These are phyloP conservation scores for Nephila pilipes DNA, from an alignment of 1,140 invertebrate species.

Conservation along the genomic window DNA sequence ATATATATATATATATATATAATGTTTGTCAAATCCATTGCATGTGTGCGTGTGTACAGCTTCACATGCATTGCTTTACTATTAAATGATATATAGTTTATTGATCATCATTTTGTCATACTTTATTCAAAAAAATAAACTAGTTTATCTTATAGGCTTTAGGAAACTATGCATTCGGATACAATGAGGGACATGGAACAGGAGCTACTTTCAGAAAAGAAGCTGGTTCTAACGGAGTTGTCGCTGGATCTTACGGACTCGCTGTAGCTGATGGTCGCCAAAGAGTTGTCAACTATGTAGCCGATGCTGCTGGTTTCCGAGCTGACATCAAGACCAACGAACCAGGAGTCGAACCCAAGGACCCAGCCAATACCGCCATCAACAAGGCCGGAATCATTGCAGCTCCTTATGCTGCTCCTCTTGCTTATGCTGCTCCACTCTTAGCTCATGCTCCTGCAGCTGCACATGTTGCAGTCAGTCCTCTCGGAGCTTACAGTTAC, in stretches of 20 bases:
- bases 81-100: too few species aligned
- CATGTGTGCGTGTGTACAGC: too few species aligned
- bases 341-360: conserved; percentile 77
- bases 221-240: conserved; percentile 77
- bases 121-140: background rate
- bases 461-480: conserved; percentile 11
- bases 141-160: conserved; percentile 35
- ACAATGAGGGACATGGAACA: conserved; percentile 78
- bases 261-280: conserved; percentile 78
- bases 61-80: too few species aligned
- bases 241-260: conserved; percentile 78
- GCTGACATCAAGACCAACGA: conserved; percentile 78
- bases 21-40: too few species aligned
- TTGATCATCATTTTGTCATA: background rate
- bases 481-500: conserved; percentile 64
- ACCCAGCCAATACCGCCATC: conserved; percentile 78
- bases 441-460: conserved; percentile 38
- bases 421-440: conserved; percentile 66
- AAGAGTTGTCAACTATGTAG: conserved; percentile 79
- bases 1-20: too few species aligned
- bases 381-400: conserved; percentile 76
- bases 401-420: background rate
- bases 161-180: conserved; percentile 78
- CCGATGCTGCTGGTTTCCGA: conserved; percentile 79
- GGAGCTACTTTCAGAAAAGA: conserved; percentile 79